A percentile compares a stretch with the other conserved stretches of the same genome.
These are phyloP conservation scores for Drosophila borealis DNA, from an alignment of 2,888 invertebrate genomes.

Conservation along the genomic window DNA sequence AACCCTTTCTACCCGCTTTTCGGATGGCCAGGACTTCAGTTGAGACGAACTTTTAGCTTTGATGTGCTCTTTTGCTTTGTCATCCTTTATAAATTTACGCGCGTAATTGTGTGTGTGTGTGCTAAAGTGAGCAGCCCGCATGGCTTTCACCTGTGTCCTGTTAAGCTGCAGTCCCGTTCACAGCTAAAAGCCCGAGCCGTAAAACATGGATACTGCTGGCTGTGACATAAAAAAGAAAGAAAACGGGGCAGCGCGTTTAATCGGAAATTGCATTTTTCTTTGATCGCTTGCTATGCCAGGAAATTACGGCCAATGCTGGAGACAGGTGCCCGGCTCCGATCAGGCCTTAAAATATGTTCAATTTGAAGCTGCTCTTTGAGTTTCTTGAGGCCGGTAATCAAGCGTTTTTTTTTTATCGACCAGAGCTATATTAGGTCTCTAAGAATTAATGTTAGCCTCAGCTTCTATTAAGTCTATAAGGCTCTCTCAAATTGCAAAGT, in stretches of 20 bases:
- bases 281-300: slow-evolving; percentile 61
- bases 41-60: slow-evolving; percentile 32
- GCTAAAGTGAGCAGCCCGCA: not conserved
- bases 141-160: slow-evolving; percentile 10
- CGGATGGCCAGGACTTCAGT: slow-evolving; percentile 13
- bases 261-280: slow-evolving; percentile 77
- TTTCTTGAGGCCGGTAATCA: slow-evolving; percentile 25
- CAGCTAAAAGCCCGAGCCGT: slow-evolving; percentile 47
- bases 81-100: slow-evolving; percentile 24
- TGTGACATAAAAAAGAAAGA: slow-evolving; percentile 24
- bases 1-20: slow-evolving; percentile 22
- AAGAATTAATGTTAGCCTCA: too few relatives aligned
- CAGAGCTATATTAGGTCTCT: too few relatives aligned
- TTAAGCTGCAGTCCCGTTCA: slow-evolving; percentile 26
- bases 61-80: slow-evolving; percentile 51
- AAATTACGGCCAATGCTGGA: slow-evolving; percentile 64
- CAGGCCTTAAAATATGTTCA: slow-evolving; percentile 43
- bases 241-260: slow-evolving; percentile 36
- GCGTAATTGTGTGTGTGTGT: slow-evolving; percentile 1
- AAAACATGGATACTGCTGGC: slow-evolving; percentile 51
- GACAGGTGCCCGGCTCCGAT: slow-evolving; percentile 7
- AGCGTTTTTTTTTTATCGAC: not conserved
- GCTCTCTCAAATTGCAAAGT: too few relatives aligned
- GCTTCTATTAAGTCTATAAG: too few relatives aligned
- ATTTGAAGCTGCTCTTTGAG: slow-evolving; percentile 31